A percentile compares a stretch with the other conserved stretches of the same genome.
Evolutionary conservation across 1,140 invertebrate genomes (phyloP).

Genomic region (Lucilia cuprina): DNA sequence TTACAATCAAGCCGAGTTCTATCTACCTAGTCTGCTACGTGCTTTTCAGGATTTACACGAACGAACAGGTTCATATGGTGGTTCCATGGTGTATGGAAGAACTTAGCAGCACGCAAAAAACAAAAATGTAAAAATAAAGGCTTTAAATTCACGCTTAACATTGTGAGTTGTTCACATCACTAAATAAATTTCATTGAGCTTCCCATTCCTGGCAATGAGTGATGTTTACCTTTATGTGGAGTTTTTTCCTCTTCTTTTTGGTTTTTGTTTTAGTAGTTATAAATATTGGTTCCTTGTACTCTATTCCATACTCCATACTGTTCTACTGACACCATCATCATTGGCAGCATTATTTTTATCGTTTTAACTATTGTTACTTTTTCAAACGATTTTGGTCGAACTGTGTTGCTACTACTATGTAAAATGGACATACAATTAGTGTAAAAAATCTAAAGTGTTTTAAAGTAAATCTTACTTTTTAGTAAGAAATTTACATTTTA

Average conservation of each 20-base stretch:
- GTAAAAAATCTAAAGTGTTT: too few species aligned
- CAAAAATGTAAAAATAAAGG: not conserved
- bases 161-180: constrained; percentile 47
- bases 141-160: constrained; percentile 33
- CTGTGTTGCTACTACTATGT: too few species aligned
- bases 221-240: constrained; percentile 46
- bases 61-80: constrained; percentile 25
- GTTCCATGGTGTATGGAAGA: not conserved
- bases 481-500: too few species aligned
- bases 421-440: too few species aligned
- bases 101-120: not conserved
- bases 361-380: too few species aligned
- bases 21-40: constrained; percentile 14
- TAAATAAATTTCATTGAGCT: constrained; percentile 61
- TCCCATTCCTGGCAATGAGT: constrained; percentile 44
- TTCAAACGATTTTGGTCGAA: too few species aligned
- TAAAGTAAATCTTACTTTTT: too few species aligned
- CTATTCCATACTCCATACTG: constrained; percentile 42
- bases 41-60: not conserved
- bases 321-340: constrained; percentile 48
- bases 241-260: not conserved
- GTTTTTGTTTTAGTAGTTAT: not conserved
- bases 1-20: not conserved
- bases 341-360: too few species aligned
- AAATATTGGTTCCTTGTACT: constrained; percentile 38